phyloP scores from a whole-genome alignment of 2,888 invertebrate species.

The Formica aserva region DNA sequence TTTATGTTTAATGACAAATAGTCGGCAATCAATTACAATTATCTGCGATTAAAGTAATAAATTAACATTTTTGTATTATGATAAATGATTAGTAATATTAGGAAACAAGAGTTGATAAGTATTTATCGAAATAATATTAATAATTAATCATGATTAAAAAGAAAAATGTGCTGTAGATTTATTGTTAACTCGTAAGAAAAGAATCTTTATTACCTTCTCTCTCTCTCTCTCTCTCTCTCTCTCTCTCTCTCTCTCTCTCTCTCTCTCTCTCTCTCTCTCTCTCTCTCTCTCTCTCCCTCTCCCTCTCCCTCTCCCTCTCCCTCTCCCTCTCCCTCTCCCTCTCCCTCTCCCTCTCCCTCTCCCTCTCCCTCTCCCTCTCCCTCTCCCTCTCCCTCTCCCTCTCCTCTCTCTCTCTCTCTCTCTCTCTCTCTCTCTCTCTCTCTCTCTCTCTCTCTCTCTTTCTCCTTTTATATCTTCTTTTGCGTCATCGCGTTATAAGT shows the following conservation, averaged over 20 bases:
- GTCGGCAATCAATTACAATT: not conserved
- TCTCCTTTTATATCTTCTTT: slow-evolving; percentile 1
- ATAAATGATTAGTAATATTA: not conserved
- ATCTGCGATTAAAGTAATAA: not conserved
- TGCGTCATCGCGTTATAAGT: slow-evolving; percentile 6
- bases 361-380: no score
- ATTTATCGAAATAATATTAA: not conserved
- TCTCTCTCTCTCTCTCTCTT: not conserved
- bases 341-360: no score
- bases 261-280: no score
- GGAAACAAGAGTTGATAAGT: not conserved
- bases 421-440: no score
- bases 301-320: no score
- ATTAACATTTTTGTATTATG: not conserved
- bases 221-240: no score
- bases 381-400: no score
- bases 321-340: no score
- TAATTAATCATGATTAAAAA: slow-evolving; percentile 18
- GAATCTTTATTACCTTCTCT: slow-evolving; percentile 6
- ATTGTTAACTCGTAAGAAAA: not conserved
- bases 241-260: no score
- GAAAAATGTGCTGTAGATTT: not conserved
- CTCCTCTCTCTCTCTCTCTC: no score
- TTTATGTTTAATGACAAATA: slow-evolving; percentile 2
- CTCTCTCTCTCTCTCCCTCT: no score